Evolutionary conservation across 30 jellyfish, hydroid and myxozoan genomes (phyloP).

Genomic region (Aurelia aurita complex sp. Pacific): DNA sequence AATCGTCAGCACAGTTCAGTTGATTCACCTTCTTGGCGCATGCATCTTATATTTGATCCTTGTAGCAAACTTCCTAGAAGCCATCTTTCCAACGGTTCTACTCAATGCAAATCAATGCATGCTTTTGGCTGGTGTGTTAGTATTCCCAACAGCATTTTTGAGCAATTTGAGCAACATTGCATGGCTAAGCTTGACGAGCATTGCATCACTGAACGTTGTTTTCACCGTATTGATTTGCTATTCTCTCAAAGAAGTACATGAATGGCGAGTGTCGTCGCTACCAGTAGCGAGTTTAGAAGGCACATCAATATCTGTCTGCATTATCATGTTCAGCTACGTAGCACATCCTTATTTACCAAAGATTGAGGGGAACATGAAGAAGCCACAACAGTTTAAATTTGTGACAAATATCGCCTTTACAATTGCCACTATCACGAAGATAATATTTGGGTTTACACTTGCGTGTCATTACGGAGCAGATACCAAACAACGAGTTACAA

Average conservation of each 20-base stretch:
- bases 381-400: slow-evolving; percentile 54
- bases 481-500: slow-evolving; percentile 79
- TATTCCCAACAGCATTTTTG: slow-evolving; percentile 77
- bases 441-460: slow-evolving; percentile 66
- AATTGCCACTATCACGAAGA: slow-evolving; percentile 76
- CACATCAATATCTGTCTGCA: slow-evolving; percentile 67
- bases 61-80: slow-evolving; percentile 63
- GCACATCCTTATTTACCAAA: slow-evolving; percentile 90
- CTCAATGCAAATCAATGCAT: slow-evolving; percentile 53
- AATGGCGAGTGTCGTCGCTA: slow-evolving; percentile 59
- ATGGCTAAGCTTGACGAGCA: slow-evolving; percentile 83
- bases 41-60: slow-evolving; percentile 78
- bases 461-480: slow-evolving; percentile 72
- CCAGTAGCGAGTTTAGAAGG: slow-evolving; percentile 70
- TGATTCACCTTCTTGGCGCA: slow-evolving; percentile 82
- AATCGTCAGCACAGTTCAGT: slow-evolving; percentile 68
- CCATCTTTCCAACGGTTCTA: slow-evolving; percentile 58
- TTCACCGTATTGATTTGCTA: slow-evolving; percentile 43
- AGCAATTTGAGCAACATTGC: slow-evolving; percentile 79
- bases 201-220: slow-evolving; percentile 57
- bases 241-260: slow-evolving; percentile 32
- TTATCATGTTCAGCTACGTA: slow-evolving; percentile 78
- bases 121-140: slow-evolving; percentile 75
- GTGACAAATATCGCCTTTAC: slow-evolving; percentile 74
- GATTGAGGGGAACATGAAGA: slow-evolving; percentile 78